phyloP scores from a whole-genome alignment of 2,113 vertebrate species.

The Anas platyrhynchos region DNA sequence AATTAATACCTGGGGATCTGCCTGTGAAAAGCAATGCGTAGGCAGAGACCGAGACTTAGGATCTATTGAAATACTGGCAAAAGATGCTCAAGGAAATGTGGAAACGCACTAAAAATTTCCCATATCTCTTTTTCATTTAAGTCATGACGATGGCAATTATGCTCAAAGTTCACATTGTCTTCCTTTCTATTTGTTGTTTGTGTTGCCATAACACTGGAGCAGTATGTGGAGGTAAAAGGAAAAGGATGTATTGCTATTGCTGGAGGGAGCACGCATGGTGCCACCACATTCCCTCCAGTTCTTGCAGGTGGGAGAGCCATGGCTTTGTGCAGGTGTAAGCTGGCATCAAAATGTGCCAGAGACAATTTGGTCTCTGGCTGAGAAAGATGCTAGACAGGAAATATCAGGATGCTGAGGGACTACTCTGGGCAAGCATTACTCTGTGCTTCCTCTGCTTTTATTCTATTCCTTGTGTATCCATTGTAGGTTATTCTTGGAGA shows the following conservation, averaged over 20 bases:
- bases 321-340: neutral
- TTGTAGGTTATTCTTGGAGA: neutral
- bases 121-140: neutral
- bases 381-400: neutral
- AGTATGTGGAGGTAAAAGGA: neutral
- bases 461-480: neutral
- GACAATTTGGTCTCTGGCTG: neutral
- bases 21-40: neutral
- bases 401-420: neutral
- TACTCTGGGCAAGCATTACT: neutral
- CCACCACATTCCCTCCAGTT: fast-evolving
- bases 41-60: neutral
- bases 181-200: neutral
- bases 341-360: neutral
- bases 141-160: neutral
- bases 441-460: neutral
- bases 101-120: neutral
- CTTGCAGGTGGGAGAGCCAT: neutral
- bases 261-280: fast-evolving
- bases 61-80: neutral
- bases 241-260: fast-evolving
- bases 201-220: neutral
- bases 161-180: neutral
- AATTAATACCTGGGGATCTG: neutral
- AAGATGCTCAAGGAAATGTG: neutral